A percentile compares a stretch with the other conserved stretches of the same genome.
These are phyloP conservation scores for Polylopha cassiicola DNA, from an alignment of 2,888 invertebrate genomes.

Conservation along the genomic window DNA sequence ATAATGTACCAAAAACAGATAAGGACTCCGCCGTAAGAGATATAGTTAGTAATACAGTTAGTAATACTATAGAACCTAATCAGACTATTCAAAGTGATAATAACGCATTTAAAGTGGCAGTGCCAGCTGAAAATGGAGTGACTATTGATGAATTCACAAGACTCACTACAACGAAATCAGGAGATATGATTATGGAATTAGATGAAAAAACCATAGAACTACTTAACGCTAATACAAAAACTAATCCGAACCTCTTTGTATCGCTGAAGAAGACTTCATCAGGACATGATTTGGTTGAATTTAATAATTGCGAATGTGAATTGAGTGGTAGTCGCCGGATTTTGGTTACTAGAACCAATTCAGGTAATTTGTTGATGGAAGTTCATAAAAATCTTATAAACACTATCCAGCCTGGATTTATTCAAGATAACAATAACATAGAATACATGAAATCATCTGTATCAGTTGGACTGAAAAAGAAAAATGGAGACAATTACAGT, in stretches of 20 bases:
- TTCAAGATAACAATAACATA: background rate
- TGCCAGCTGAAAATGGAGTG: constrained; percentile 22
- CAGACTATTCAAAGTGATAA: background rate
- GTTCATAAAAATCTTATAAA: constrained; percentile 30
- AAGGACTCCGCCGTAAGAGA: no score
- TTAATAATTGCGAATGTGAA: constrained; percentile 26
- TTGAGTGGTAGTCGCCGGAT: constrained; percentile 25
- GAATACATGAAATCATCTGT: background rate
- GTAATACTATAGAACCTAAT: no score
- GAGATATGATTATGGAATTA: constrained; percentile 36
- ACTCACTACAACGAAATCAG: constrained; percentile 35
- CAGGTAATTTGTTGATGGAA: constrained; percentile 33
- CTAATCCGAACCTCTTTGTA: constrained; percentile 29
- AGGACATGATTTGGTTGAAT: constrained; percentile 33
- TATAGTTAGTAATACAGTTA: no score
- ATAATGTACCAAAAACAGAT: no score
- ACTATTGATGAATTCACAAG: constrained; percentile 25
- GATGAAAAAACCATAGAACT: constrained; percentile 37
- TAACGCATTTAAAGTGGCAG: constrained; percentile 19
- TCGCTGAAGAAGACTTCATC: constrained; percentile 34
- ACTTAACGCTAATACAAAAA: constrained; percentile 33
- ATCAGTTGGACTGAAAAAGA: constrained; percentile 1
- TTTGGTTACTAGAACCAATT: constrained; percentile 29
- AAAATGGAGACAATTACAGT: background rate
- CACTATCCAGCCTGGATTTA: constrained; percentile 18